Conservation (phyloP, 2,888 invertebrate species). For the Microplitis deprimator region DNA sequence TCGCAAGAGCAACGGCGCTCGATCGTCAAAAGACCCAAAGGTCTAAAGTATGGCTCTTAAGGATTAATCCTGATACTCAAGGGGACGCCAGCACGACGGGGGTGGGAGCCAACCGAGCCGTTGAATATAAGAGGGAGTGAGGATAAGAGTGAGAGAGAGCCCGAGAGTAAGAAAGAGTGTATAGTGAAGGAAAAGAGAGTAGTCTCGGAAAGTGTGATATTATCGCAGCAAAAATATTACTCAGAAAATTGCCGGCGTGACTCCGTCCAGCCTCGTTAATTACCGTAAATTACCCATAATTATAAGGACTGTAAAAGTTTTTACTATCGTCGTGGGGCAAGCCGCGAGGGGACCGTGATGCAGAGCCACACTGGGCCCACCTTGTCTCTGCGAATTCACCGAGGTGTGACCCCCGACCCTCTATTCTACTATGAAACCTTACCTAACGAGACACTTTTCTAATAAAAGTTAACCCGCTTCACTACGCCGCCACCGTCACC, state of each 20-base stretch:
- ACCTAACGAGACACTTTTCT: slow-evolving; percentile 58
- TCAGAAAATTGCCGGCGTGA: slow-evolving; percentile 71
- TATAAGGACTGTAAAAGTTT: slow-evolving; percentile 72
- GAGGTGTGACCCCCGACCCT: slow-evolving; percentile 59
- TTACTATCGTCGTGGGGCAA: slow-evolving; percentile 71
- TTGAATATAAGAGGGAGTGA: slow-evolving; percentile 10
- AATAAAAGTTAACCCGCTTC: slow-evolving; percentile 54
- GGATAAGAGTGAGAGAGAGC: slow-evolving; percentile 8
- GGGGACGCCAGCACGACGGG: slow-evolving; percentile 13
- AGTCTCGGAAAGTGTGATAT: slow-evolving; percentile 64
- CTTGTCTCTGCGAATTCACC: slow-evolving; percentile 64
- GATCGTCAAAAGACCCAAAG: slow-evolving; percentile 34
- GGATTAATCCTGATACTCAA: slow-evolving; percentile 37
- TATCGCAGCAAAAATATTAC: slow-evolving; percentile 70
- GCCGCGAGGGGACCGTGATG: slow-evolving; percentile 62
- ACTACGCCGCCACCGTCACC: slow-evolving; percentile 10
- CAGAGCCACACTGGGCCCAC: slow-evolving; percentile 67
- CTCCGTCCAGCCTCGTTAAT: slow-evolving; percentile 71
- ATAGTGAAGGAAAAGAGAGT: slow-evolving; percentile 28
- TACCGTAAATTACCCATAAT: slow-evolving; percentile 72
- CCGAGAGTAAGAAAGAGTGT: slow-evolving; percentile 18
- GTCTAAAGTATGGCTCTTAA: slow-evolving; percentile 36
- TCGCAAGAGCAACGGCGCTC: background rate
- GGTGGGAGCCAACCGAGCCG: slow-evolving; percentile 5
- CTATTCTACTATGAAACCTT: slow-evolving; percentile 49